phyloP scores from a whole-genome alignment of 2,888 invertebrate genomes.

The Cyaniris semiargus region DNA sequence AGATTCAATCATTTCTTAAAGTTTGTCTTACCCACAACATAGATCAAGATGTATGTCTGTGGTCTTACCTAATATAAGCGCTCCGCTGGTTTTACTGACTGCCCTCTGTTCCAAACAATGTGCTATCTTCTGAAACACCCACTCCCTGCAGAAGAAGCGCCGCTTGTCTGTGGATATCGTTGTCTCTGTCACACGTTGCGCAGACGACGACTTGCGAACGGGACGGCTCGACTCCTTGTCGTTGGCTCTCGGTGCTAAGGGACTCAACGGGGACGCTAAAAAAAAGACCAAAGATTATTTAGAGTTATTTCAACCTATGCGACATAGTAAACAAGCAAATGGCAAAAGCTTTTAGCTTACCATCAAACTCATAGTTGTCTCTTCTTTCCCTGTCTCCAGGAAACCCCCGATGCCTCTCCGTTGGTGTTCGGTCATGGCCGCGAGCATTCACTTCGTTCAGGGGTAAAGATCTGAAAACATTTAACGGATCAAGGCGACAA shows the following conservation, averaged over 20 bases:
- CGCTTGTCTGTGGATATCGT: slow-evolving; percentile 82
- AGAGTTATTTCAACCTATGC: too few relatives aligned
- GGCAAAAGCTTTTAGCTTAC: slow-evolving; percentile 45
- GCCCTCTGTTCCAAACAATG: slow-evolving; percentile 95
- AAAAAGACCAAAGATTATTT: neutral
- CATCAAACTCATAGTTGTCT: slow-evolving; percentile 61
- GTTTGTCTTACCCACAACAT: slow-evolving; percentile 77
- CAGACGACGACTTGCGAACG: slow-evolving; percentile 70
- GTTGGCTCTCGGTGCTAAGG: slow-evolving; percentile 53
- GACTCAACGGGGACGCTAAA: slow-evolving; percentile 65
- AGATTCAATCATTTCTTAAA: neutral
- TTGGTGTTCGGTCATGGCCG: slow-evolving; percentile 73
- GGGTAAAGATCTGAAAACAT: slow-evolving; percentile 64
- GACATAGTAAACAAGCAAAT: too few relatives aligned
- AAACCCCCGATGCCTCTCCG: slow-evolving; percentile 65
- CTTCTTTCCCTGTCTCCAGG: slow-evolving; percentile 56
- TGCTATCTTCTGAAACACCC: slow-evolving; percentile 96
- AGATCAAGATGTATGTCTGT: too few relatives aligned
- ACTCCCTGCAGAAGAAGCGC: slow-evolving; percentile 94
- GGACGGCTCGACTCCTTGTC: slow-evolving; percentile 58
- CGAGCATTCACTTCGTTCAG: slow-evolving; percentile 68
- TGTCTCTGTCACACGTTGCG: slow-evolving; percentile 64
- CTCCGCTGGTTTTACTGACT: slow-evolving; percentile 91
- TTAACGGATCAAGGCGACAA: neutral
- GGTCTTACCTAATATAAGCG: slow-evolving; percentile 87